These are phyloP conservation scores for Arion vulgaris DNA, from an alignment of 1,140 invertebrate species.

Conservation along the genomic window DNA sequence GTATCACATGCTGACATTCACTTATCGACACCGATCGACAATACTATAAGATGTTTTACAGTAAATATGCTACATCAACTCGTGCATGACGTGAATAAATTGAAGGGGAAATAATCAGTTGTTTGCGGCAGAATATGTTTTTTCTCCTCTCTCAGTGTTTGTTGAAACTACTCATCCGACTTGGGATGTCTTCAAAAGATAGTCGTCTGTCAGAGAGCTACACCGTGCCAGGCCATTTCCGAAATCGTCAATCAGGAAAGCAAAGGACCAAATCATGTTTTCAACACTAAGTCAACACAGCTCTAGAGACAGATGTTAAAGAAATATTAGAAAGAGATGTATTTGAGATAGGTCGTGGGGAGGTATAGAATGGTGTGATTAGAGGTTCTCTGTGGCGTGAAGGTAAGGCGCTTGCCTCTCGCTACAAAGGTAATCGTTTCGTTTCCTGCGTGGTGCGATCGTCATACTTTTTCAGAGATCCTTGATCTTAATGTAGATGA, in stretches of 20 bases:
- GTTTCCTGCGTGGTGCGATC: too few species aligned
- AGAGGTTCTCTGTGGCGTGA: too few species aligned
- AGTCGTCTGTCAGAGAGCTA: not conserved
- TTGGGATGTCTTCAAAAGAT: not conserved
- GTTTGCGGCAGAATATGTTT: not conserved
- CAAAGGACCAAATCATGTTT: not conserved
- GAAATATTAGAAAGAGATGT: too few species aligned
- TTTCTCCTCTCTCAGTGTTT: not conserved
- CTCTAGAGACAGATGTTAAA: not conserved
- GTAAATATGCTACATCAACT: not conserved
- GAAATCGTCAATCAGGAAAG: not conserved
- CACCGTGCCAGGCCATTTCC: not conserved
- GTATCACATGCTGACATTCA: too few species aligned
- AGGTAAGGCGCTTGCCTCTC: too few species aligned
- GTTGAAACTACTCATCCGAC: not conserved
- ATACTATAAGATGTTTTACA: too few species aligned
- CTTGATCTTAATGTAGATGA: too few species aligned
- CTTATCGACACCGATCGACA: too few species aligned
- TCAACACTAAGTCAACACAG: not conserved
- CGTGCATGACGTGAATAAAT: not conserved
- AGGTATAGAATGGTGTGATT: too few species aligned
- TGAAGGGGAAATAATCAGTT: not conserved
- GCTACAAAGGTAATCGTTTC: too few species aligned
- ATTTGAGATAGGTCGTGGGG: too few species aligned
- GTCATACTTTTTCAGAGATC: too few species aligned